Base-by-base conservation (phyloP, 1,140 invertebrate species). In the Drosophila pseudoananassae region DNA sequence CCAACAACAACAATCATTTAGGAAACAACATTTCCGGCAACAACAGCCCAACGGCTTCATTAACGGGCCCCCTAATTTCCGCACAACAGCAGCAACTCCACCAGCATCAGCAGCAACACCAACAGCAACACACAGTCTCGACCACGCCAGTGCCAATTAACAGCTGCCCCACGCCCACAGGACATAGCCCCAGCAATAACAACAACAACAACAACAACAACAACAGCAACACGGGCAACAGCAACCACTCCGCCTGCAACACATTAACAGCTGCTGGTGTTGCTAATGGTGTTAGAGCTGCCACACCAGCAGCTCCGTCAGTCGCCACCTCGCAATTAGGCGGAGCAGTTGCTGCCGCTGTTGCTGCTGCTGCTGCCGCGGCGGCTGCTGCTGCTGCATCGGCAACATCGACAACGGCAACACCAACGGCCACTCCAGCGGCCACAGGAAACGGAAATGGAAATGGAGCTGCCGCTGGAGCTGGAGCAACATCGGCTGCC, bases 151-250 rank as follows among this genome's bases (percentile, higher is more conserved):
- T 69, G 56, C 72, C 76, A 76, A 84, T 84, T 80, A 84, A 71
- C 89, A 88, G 72, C 72, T 81, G 80, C 78, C 78, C 72, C 52
- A 90, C 77, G 76, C 78, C 83, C 83, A 90, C 83, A 84, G 78
- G 79, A 81, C 88, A 82, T 47, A 85, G 82, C 70, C 88, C 64
- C 56, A 73, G n/a, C 72, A 70, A 25, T 53, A 64, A 36, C 65
- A 78, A 23, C 36, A 77, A 31, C 33, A 80, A 33, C 47, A 50
- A 12, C 55, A 77, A n/a, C n/a, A n/a, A n/a, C n/a, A n/a, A n/a
- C n/a, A n/a, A n/a, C n/a, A n/a, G n/a, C n/a, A n/a, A 43, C 15
- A 72, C 6, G 17, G 61, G 14, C 57, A 78, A 46, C 55, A 78
- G 47, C 53, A 77, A 45, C 61, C 65, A 70, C 54, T 80, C 81